Evolutionary conservation across 2,113 vertebrate species (phyloP).

Genomic region (Heterocephalus glaber): DNA sequence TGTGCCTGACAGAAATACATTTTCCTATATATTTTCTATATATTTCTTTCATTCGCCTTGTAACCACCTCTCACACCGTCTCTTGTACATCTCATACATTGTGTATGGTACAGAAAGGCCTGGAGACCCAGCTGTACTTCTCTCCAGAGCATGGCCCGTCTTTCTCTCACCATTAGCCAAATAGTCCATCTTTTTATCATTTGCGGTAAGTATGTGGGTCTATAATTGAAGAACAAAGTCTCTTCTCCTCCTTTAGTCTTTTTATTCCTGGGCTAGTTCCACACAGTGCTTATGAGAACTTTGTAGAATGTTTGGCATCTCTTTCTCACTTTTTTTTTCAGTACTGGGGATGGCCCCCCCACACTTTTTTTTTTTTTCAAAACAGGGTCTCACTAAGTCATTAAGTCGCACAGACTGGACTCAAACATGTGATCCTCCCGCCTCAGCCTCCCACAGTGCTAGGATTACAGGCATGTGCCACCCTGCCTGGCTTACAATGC

Average conservation of each 20-base stretch:
- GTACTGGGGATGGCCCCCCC: background rate
- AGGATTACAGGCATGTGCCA: background rate
- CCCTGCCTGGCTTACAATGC: background rate
- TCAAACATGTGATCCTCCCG: background rate
- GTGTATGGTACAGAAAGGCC: background rate
- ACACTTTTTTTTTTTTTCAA: background rate
- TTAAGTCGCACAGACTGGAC: background rate
- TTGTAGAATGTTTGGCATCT: background rate
- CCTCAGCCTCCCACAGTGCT: background rate
- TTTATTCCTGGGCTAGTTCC: background rate
- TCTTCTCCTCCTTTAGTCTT: background rate
- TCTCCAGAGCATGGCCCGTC: background rate
- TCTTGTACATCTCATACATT: background rate
- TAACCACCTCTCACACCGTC: background rate
- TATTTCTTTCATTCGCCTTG: constrained; percentile 28
- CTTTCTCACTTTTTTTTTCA: background rate
- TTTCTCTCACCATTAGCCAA: background rate
- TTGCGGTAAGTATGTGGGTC: fast-evolving
- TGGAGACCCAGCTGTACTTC: background rate
- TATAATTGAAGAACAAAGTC: fast-evolving
- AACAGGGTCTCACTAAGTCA: background rate
- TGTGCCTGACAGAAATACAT: background rate
- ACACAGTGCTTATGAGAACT: background rate
- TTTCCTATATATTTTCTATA: too few species aligned
- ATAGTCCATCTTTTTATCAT: background rate